A percentile compares a stretch with the other conserved stretches of the same genome.
phyloP scores from a whole-genome alignment of 2,797 vertebrate species.

The Pseudochaenichthys georgianus region DNA sequence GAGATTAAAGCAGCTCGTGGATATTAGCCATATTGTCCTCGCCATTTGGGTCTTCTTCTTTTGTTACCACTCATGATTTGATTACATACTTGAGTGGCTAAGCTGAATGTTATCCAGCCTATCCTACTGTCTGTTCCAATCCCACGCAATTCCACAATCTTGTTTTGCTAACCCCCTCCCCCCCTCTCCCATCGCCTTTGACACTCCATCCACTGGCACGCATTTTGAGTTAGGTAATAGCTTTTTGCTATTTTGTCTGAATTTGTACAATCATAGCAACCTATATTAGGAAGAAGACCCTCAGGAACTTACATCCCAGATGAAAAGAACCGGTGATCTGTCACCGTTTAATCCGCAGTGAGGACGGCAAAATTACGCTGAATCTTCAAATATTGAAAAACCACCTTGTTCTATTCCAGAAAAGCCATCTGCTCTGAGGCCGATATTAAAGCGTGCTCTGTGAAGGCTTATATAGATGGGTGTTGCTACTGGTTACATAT shows the following conservation, averaged over 20 bases:
- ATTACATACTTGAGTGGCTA: slow-evolving; percentile 77
- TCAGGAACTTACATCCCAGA: slow-evolving; percentile 72
- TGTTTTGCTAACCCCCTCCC: slow-evolving; percentile 27
- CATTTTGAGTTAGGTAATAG: slow-evolving; percentile 30
- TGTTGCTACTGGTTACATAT: slow-evolving; percentile 59
- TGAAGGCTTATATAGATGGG: slow-evolving; percentile 60
- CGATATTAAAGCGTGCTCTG: slow-evolving; percentile 68
- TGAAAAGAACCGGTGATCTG: slow-evolving; percentile 74
- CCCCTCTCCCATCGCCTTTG: neutral
- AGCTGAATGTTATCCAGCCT: slow-evolving; percentile 64
- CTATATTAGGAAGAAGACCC: slow-evolving; percentile 49
- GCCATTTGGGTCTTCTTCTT: slow-evolving; percentile 18
- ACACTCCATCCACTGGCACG: slow-evolving; percentile 20
- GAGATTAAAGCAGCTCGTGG: slow-evolving; percentile 56
- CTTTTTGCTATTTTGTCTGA: slow-evolving; percentile 31
- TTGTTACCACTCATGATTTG: slow-evolving; percentile 62
- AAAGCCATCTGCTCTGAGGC: slow-evolving; percentile 59
- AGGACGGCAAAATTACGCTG: slow-evolving; percentile 65
- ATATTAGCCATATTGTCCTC: slow-evolving; percentile 62
- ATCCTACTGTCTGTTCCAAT: slow-evolving; percentile 63
- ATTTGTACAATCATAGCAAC: slow-evolving; percentile 67
- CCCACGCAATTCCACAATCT: slow-evolving; percentile 46
- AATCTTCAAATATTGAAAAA: slow-evolving; percentile 76
- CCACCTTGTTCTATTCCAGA: slow-evolving; percentile 68
- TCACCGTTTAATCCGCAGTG: slow-evolving; percentile 73